phyloP scores from a whole-genome alignment of 1,140 invertebrate species.

The Scaptodrosophila lebanonensis region DNA sequence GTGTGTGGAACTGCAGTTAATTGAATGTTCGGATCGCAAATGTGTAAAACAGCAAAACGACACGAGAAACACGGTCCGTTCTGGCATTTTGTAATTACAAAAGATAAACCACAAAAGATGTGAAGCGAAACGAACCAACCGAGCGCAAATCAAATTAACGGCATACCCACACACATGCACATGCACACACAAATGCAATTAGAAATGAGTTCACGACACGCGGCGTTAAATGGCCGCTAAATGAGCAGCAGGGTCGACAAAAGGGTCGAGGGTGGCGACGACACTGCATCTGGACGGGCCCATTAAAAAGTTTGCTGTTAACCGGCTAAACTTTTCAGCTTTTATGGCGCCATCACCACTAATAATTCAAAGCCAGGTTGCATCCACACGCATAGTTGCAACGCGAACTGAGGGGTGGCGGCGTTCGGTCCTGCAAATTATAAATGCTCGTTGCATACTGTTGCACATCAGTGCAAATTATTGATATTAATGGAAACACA shows the following conservation, averaged over 20 bases:
- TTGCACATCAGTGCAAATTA: constrained; percentile 14
- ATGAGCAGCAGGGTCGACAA: neutral
- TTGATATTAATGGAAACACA: constrained; percentile 40
- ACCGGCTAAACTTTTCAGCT: constrained; percentile 48
- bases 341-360: constrained; percentile 34
- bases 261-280: neutral
- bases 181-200: constrained; percentile 43
- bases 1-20: constrained; percentile 48
- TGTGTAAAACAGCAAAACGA: constrained; percentile 1
- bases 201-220: constrained; percentile 1
- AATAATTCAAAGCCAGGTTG: constrained; percentile 42
- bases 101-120: constrained; percentile 53
- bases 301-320: constrained; percentile 55
- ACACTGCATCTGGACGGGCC: constrained; percentile 25
- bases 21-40: constrained; percentile 40
- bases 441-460: too few relatives aligned
- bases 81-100: constrained; percentile 54
- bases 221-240: neutral
- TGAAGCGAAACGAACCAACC: constrained; percentile 20
- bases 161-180: constrained; percentile 13
- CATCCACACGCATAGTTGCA: neutral
- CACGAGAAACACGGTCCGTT: neutral
- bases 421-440: too few relatives aligned
- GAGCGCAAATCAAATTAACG: constrained; percentile 58
- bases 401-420: neutral